Percentiles rank a stretch among this genome's conserved stretches.
phyloP scores from a whole-genome alignment of 2,888 invertebrate genomes.

The Drosophila ustulata region DNA sequence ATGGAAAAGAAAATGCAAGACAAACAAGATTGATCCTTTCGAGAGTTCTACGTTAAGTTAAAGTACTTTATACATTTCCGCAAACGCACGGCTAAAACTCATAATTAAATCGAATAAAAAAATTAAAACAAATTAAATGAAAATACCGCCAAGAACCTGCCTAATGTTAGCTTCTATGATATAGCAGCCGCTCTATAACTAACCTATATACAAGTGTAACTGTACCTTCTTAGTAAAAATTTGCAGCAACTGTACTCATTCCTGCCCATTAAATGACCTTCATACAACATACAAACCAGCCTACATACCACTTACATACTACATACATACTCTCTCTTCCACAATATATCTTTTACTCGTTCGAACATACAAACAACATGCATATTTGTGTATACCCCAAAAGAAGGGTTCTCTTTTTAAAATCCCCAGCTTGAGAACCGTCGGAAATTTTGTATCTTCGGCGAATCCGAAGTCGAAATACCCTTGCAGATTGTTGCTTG shows the following conservation, averaged over 20 bases:
- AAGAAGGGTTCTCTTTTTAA: neutral
- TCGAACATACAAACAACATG: conserved; percentile 30
- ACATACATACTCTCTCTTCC: conserved; percentile 20
- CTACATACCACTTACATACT: neutral
- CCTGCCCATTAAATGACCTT: conserved; percentile 78
- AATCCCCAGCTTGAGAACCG: neutral
- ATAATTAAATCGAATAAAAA: neutral
- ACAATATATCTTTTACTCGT: conserved; percentile 3
- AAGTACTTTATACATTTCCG: conserved; percentile 15
- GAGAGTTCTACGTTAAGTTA: conserved; percentile 43
- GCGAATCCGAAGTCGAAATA: neutral
- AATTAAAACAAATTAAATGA: neutral
- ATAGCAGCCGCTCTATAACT: conserved; percentile 58
- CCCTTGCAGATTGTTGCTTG: neutral
- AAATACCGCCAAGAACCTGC: conserved; percentile 59
- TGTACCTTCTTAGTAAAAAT: conserved; percentile 74
- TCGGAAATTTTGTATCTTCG: neutral
- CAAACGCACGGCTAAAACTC: conserved; percentile 26
- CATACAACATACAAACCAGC: conserved; percentile 38
- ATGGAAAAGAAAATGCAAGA: neutral
- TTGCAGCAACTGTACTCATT: conserved; percentile 78
- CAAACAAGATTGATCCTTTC: conserved; percentile 27
- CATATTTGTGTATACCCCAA: conserved; percentile 7
- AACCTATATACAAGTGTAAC: conserved; percentile 69
- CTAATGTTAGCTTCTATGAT: conserved; percentile 60